Conservation (phyloP, 2,888 invertebrate genomes). For the Macrophya alboannulata region DNA sequence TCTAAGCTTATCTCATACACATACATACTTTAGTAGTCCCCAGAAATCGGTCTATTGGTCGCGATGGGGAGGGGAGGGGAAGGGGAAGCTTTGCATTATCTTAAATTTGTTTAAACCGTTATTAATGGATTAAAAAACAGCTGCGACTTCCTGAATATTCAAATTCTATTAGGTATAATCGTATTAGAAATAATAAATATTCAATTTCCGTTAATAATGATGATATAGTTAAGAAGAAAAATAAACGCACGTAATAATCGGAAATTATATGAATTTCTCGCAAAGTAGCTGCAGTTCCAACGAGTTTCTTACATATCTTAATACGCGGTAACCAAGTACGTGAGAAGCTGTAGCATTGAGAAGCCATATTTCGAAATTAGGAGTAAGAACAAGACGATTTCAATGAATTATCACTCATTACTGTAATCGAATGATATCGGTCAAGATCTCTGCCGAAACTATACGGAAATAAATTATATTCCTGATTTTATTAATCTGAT, state of each 20-base stretch:
- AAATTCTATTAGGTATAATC: conserved; percentile 23
- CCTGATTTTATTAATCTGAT: neutral
- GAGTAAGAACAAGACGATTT: neutral
- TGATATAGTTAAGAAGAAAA: neutral
- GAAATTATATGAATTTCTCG: neutral
- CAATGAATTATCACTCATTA: neutral
- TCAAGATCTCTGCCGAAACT: neutral
- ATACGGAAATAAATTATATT: neutral
- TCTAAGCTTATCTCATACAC: conserved; percentile 45
- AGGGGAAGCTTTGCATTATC: neutral
- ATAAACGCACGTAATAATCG: neutral
- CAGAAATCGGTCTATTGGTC: conserved; percentile 22
- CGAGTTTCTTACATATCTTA: neutral
- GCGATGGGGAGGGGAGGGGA: neutral
- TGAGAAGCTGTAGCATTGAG: neutral
- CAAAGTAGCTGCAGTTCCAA: neutral
- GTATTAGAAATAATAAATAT: neutral
- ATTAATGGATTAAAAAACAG: conserved; percentile 43
- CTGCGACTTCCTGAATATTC: conserved; percentile 43
- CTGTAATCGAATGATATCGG: conserved; percentile 25
- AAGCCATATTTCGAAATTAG: neutral
- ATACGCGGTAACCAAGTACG: neutral
- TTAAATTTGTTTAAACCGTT: conserved; percentile 26
- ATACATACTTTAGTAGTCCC: conserved; percentile 16
- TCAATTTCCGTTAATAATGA: neutral